Evolutionary conservation across 2,888 invertebrate species (phyloP).

Genomic region (Tetramorium bicarinatum): DNA sequence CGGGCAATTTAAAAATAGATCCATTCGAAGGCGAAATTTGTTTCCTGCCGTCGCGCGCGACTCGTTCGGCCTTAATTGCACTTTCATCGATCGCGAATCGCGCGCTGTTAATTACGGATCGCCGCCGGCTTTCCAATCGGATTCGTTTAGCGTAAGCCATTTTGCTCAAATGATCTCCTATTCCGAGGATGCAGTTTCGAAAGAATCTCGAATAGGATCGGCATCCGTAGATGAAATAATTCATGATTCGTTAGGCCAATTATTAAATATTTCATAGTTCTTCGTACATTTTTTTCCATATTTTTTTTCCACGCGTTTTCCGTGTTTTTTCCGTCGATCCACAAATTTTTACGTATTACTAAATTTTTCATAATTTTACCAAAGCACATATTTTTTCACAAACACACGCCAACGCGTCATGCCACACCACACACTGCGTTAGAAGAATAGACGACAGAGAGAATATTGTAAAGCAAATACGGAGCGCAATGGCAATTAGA

Average conservation of each 20-base stretch:
- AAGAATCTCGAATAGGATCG: background rate
- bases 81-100: conserved; percentile 54
- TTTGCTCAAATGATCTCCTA: background rate
- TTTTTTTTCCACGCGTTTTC: background rate
- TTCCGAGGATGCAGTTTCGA: background rate
- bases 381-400: background rate
- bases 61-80: conserved; percentile 53
- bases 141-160: conserved; percentile 41
- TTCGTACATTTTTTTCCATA: background rate
- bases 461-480: background rate
- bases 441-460: background rate
- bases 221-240: background rate
- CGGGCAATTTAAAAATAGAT: conserved; percentile 47
- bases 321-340: background rate
- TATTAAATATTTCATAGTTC: background rate
- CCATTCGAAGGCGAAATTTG: conserved; percentile 51
- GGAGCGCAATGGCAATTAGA: conserved; percentile 9
- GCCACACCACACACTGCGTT: no score
- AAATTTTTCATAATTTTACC: background rate
- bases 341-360: background rate
- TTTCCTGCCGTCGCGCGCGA: conserved; percentile 46
- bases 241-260: background rate
- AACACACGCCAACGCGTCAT: background rate
- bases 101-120: conserved; percentile 52
- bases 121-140: conserved; percentile 49